phyloP scores from a whole-genome alignment of 2,113 vertebrate species.

The Marcusenius ussheri region DNA sequence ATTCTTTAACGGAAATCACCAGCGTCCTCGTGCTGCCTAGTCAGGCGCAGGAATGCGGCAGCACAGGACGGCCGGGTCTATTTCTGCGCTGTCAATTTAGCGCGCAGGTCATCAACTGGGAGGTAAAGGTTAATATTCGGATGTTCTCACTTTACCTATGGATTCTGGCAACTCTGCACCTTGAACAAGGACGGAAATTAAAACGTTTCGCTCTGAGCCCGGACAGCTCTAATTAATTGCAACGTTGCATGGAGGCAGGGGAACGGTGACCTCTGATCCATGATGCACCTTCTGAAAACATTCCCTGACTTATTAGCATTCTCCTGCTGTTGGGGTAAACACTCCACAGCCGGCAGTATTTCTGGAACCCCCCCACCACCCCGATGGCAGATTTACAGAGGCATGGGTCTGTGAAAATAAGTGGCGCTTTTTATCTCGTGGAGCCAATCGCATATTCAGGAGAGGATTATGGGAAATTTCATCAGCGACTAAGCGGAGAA shows the following conservation, averaged over 20 bases:
- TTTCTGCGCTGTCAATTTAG: neutral
- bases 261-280: neutral
- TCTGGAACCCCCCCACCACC: neutral
- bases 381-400: neutral
- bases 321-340: neutral
- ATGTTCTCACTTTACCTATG: neutral
- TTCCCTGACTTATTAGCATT: conserved; percentile 10
- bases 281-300: neutral
- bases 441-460: neutral
- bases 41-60: neutral
- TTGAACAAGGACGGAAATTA: neutral
- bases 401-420: neutral
- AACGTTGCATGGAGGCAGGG: neutral
- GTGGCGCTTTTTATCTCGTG: neutral
- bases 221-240: neutral
- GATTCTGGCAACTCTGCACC: neutral
- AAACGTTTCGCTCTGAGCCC: neutral
- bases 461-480: conserved; percentile 8
- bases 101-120: neutral
- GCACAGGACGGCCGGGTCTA: neutral
- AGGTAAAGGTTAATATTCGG: neutral
- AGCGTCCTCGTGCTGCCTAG: neutral
- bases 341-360: neutral
- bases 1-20: neutral
- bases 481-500: neutral